Percentiles rank a stretch among this genome's conserved stretches.
Conservation (phyloP, 1,140 invertebrate species). For the Dendroctonus valens region DNA sequence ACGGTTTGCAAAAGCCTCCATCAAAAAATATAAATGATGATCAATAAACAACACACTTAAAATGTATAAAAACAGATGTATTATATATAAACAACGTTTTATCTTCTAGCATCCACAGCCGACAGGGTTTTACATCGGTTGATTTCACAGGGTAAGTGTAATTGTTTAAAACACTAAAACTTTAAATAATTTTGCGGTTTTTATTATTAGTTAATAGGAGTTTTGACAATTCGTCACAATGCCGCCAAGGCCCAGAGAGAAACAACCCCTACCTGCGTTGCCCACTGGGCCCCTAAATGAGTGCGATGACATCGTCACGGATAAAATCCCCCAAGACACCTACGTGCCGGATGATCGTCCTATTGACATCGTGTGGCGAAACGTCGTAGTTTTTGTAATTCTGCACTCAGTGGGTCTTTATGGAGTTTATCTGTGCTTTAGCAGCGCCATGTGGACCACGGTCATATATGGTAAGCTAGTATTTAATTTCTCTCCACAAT, state of each 20-base stretch:
- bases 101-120: too few relatives aligned
- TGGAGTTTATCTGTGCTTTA: conserved; percentile 76
- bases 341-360: conserved; percentile 51
- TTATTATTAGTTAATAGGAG: too few relatives aligned
- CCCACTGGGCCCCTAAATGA: conserved; percentile 40
- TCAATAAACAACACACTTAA: too few relatives aligned
- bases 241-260: conserved; percentile 27
- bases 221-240: neutral
- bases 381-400: conserved; percentile 79
- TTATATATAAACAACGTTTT: too few relatives aligned
- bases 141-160: too few relatives aligned
- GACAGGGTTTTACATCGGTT: too few relatives aligned
- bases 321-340: conserved; percentile 21
- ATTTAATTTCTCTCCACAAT: neutral
- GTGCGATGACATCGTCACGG: conserved; percentile 38
- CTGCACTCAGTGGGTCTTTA: conserved; percentile 84
- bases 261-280: conserved; percentile 10
- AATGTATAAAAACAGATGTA: too few relatives aligned
- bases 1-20: too few relatives aligned
- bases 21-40: too few relatives aligned
- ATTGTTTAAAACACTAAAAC: too few relatives aligned
- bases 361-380: conserved; percentile 84
- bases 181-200: too few relatives aligned
- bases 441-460: conserved; percentile 76
- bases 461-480: conserved; percentile 69